Percentiles rank a stretch among this genome's conserved stretches.
phyloP scores from a whole-genome alignment of 1,140 invertebrate species.

The Mizuhopecten yessoensis region DNA sequence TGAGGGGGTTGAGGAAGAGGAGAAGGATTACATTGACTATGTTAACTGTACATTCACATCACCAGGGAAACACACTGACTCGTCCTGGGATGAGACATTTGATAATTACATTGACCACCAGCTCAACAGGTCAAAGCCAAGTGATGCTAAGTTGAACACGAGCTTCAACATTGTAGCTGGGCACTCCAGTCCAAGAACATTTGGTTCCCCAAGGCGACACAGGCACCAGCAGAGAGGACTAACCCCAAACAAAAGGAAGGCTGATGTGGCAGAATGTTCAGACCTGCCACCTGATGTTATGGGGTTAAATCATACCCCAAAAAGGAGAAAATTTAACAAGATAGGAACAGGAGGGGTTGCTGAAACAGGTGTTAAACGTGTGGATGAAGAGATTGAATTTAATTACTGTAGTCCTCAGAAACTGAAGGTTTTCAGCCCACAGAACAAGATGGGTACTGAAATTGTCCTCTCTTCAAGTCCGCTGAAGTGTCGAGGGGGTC shows the following conservation, averaged over 20 bases:
- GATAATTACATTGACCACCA: conserved; percentile 63
- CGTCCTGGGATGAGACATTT: conserved; percentile 68
- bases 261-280: neutral
- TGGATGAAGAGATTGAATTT: conserved; percentile 48
- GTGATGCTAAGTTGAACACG: neutral
- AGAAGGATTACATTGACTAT: conserved; percentile 40
- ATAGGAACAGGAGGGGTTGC: neutral
- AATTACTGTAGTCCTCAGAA: conserved; percentile 58
- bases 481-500: conserved; percentile 15
- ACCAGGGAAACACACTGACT: conserved; percentile 65
- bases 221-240: neutral
- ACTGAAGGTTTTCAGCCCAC: neutral
- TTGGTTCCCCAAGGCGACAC: neutral
- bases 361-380: neutral
- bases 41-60: conserved; percentile 62
- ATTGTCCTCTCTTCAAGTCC: conserved; percentile 41
- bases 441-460: neutral
- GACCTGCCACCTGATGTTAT: neutral
- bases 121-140: conserved; percentile 1
- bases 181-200: neutral
- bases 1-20: conserved; percentile 26
- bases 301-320: neutral
- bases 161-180: neutral
- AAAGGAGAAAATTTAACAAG: neutral
- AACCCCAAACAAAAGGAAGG: neutral